These are phyloP conservation scores for Chironomus striatipennis DNA, from an alignment of 1,140 invertebrate species.

Conservation along the genomic window DNA sequence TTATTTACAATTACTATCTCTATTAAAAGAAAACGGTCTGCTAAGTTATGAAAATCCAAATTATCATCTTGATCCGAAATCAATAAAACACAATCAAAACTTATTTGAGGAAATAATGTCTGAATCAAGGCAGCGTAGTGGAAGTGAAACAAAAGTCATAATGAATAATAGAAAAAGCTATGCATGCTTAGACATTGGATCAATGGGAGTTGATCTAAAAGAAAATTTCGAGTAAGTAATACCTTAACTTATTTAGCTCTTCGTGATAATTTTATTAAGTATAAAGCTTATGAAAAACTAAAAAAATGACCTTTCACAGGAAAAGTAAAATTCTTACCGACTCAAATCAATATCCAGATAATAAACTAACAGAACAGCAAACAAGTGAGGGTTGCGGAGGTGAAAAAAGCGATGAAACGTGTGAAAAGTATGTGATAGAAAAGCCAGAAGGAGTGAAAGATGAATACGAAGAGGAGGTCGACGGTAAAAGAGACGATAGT, in stretches of 20 bases:
- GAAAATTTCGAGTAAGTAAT: constrained; percentile 26
- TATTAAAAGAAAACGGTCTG: constrained; percentile 68
- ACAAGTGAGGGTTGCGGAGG: constrained; percentile 31
- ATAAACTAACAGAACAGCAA: constrained; percentile 29
- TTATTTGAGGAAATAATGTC: constrained; percentile 27
- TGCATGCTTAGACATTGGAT: constrained; percentile 54
- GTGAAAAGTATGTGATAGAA: constrained; percentile 26
- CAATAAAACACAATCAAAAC: constrained; percentile 32
- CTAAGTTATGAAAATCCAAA: constrained; percentile 82
- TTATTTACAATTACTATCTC: too few species aligned
- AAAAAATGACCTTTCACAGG: constrained; percentile 29
- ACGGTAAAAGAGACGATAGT: constrained; percentile 33
- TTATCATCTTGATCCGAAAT: constrained; percentile 68
- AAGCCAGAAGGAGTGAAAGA: constrained; percentile 41
- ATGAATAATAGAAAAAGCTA: constrained; percentile 45
- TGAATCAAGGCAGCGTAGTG: constrained; percentile 41
- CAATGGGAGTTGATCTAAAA: constrained; percentile 61
- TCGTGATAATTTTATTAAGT: too few species aligned
- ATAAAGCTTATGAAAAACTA: too few species aligned
- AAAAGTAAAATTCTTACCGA: constrained; percentile 18
- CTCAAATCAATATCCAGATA: constrained; percentile 50
- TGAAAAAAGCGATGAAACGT: constrained; percentile 40
- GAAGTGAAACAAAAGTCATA: constrained; percentile 19
- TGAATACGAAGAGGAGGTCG: constrained; percentile 42
- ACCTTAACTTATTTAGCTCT: background rate